phyloP scores from a whole-genome alignment of 2,888 invertebrate genomes.

The Machimus rusticus region DNA sequence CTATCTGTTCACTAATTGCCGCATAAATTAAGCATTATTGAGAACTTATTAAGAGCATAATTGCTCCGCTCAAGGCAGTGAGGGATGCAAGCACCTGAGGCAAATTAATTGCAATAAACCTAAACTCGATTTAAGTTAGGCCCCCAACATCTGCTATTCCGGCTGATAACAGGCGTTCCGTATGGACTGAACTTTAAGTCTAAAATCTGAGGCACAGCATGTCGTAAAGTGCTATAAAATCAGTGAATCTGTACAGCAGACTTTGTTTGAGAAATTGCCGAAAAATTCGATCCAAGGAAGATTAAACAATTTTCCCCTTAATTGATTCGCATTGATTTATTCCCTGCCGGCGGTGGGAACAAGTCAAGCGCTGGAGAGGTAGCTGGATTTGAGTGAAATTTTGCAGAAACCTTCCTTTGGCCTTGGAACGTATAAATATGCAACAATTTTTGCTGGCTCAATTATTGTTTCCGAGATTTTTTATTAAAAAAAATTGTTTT shows the following conservation, averaged over 20 bases:
- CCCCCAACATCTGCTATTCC: not conserved
- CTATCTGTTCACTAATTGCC: not conserved
- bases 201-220: not conserved
- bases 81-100: not conserved
- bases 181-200: not conserved
- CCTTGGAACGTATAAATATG: too few relatives aligned
- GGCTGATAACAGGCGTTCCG: not conserved
- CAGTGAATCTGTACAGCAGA: not conserved
- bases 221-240: not conserved
- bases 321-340: not conserved
- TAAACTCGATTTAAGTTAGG: not conserved
- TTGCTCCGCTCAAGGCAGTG: not conserved
- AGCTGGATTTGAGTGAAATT: too few relatives aligned
- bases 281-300: not conserved
- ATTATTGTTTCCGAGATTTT: too few relatives aligned
- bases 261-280: not conserved
- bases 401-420: too few relatives aligned
- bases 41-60: not conserved
- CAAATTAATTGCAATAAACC: not conserved
- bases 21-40: not conserved
- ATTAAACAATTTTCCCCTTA: not conserved
- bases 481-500: too few relatives aligned
- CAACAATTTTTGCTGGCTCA: too few relatives aligned
- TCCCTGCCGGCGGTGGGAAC: not conserved
- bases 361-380: too few relatives aligned